Evolutionary conservation across 2,888 invertebrate species (phyloP).

Genomic region (Cerceris rybyensis): DNA sequence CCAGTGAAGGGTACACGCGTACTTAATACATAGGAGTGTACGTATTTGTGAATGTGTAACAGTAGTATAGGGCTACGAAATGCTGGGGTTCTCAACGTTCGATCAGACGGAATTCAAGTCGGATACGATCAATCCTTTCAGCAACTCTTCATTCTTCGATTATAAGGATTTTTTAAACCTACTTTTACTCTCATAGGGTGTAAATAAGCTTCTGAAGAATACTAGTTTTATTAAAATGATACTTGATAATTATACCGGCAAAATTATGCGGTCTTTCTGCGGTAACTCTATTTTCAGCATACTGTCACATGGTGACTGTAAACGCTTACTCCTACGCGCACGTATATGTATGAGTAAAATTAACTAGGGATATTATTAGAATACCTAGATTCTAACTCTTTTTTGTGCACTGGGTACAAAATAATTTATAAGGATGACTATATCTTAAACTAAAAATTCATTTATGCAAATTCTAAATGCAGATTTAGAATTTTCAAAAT

Average conservation of each 20-base stretch:
- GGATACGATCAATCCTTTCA: constrained; percentile 28
- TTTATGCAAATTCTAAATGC: too few relatives aligned
- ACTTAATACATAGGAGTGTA: constrained; percentile 33
- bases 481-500: too few relatives aligned
- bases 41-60: constrained; percentile 62
- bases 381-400: neutral
- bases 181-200: neutral
- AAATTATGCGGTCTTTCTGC: constrained; percentile 40
- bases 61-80: constrained; percentile 42
- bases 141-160: neutral
- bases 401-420: neutral
- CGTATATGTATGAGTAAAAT: constrained; percentile 25
- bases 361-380: constrained; percentile 36
- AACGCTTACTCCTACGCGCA: constrained; percentile 33
- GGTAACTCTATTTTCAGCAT: constrained; percentile 47
- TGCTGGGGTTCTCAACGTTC: constrained; percentile 55
- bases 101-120: constrained; percentile 37
- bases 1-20: constrained; percentile 52
- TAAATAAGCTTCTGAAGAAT: too few relatives aligned
- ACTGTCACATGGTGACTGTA: neutral
- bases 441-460: neutral
- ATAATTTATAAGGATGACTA: neutral
- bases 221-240: too few relatives aligned
- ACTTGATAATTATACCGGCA: neutral
- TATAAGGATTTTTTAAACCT: neutral